phyloP scores from a whole-genome alignment of 2,113 vertebrate genomes.

The Stictonetta naevosa region DNA sequence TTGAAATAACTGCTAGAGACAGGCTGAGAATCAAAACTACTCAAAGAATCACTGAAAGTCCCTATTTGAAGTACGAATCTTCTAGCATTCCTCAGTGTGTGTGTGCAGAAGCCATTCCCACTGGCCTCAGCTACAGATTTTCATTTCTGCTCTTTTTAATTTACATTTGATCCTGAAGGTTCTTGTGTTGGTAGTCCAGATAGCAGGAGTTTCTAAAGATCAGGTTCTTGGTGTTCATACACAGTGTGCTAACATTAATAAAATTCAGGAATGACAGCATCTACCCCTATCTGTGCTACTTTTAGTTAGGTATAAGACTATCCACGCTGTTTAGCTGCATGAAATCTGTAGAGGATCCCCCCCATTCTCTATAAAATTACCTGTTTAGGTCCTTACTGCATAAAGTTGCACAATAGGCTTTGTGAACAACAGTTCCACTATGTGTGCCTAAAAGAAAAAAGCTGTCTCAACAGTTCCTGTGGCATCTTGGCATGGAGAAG shows the following conservation, averaged over 20 bases:
- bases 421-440: not conserved
- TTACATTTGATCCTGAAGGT: rapidly evolving
- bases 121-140: not conserved
- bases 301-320: not conserved
- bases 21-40: not conserved
- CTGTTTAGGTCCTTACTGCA: not conserved
- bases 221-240: not conserved
- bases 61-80: not conserved
- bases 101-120: not conserved
- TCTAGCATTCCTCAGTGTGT: not conserved
- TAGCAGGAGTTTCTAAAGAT: not conserved
- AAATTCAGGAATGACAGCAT: not conserved
- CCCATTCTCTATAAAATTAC: rapidly evolving
- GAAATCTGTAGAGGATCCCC: not conserved
- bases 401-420: not conserved
- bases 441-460: not conserved
- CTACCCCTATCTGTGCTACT: not conserved
- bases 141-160: not conserved
- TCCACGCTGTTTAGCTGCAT: not conserved
- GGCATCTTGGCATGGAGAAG: not conserved
- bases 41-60: too few species aligned
- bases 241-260: not conserved
- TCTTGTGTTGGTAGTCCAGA: not conserved
- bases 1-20: not conserved
- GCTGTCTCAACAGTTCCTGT: not conserved